Evolutionary conservation across 2,797 vertebrate species (phyloP).

Genomic region (Sebastes oblongus): DNA sequence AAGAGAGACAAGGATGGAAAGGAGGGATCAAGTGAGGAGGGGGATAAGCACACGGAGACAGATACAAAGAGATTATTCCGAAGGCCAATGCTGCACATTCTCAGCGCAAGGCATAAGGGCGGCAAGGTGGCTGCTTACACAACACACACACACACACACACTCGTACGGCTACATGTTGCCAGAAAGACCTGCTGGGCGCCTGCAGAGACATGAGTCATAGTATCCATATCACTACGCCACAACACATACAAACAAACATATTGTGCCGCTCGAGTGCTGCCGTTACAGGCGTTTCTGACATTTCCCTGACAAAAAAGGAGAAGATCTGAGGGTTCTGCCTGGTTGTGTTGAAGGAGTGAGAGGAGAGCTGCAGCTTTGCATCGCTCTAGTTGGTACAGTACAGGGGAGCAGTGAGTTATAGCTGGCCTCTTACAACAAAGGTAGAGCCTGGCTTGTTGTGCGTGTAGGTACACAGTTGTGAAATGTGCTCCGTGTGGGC

Average conservation of each 20-base stretch:
- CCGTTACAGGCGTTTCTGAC: conserved; percentile 59
- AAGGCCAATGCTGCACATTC: conserved; percentile 56
- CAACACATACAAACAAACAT: conserved; percentile 72
- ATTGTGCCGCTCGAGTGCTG: conserved; percentile 59
- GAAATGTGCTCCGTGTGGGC: conserved; percentile 51
- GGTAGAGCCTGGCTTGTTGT: conserved; percentile 16
- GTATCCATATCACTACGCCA: conserved; percentile 64
- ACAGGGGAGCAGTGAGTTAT: conserved; percentile 58
- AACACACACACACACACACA: conserved; percentile 21
- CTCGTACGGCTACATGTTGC: conserved; percentile 34
- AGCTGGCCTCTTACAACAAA: conserved; percentile 49
- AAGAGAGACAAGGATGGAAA: conserved; percentile 69
- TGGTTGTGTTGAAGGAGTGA: conserved; percentile 48
- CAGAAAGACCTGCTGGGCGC: conserved; percentile 60
- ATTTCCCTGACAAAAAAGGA: conserved; percentile 60
- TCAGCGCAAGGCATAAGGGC: conserved; percentile 40
- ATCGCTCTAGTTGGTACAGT: conserved; percentile 56
- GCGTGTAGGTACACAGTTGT: conserved; percentile 43
- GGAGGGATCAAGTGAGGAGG: conserved; percentile 50
- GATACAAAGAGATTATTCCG: conserved; percentile 71
- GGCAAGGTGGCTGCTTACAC: conserved; percentile 59
- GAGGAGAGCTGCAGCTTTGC: conserved; percentile 53
- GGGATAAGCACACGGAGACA: conserved; percentile 57
- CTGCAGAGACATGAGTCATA: conserved; percentile 72
- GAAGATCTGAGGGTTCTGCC: conserved; percentile 47